Percentiles rank a stretch among this genome's conserved stretches.
phyloP scores from a whole-genome alignment of 2,113 vertebrate species.

The Canis aureus region DNA sequence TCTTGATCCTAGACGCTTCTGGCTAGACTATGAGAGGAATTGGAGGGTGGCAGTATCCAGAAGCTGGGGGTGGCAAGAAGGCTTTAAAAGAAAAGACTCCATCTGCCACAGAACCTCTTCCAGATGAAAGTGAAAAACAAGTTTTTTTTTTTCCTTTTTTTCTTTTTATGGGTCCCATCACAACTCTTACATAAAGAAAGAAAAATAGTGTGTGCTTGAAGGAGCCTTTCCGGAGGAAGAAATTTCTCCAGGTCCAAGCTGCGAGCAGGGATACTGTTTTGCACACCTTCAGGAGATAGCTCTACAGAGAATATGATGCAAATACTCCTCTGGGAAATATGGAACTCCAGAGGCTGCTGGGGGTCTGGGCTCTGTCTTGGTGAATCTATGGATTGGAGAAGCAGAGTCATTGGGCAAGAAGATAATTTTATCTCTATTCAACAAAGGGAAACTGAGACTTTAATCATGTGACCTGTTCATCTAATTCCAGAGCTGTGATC shows the following conservation, averaged over 20 bases:
- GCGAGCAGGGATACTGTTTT: background rate
- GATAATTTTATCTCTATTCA: background rate
- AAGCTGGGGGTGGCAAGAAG: conserved; percentile 62
- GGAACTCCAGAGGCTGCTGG: background rate
- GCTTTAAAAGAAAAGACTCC: conserved; percentile 25
- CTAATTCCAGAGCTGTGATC: background rate
- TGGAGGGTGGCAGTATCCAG: conserved; percentile 59
- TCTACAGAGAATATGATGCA: background rate
- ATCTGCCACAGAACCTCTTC: conserved; percentile 74
- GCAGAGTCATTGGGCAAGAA: background rate
- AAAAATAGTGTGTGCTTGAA: conserved; percentile 13
- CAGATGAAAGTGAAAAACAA: conserved; percentile 71
- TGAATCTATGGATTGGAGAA: background rate
- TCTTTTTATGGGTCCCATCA: background rate
- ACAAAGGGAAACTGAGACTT: background rate
- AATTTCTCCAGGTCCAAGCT: background rate
- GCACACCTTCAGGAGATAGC: background rate
- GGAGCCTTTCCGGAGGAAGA: background rate
- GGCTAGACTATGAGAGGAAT: conserved; percentile 70
- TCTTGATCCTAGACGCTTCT: conserved; percentile 79
- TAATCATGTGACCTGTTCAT: background rate
- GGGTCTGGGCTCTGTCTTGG: background rate
- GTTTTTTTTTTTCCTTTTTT: background rate
- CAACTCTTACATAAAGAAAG: conserved; percentile 46
- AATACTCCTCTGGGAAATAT: background rate